phyloP scores from a whole-genome alignment of 2,113 vertebrate species.

The Scophthalmus maximus region DNA sequence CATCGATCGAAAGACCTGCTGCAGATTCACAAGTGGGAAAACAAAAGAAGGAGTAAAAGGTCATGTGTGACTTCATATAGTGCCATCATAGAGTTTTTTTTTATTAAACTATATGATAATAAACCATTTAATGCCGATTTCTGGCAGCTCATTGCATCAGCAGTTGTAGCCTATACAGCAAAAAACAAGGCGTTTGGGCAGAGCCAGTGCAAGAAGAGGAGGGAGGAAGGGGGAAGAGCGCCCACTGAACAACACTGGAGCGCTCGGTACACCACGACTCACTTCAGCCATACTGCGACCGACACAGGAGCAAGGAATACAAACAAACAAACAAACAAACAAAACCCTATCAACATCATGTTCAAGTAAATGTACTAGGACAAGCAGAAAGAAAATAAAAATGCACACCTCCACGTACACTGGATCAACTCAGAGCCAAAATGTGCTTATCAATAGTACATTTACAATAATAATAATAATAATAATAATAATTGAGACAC shows the following conservation, averaged over 20 bases:
- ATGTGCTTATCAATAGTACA: constrained; percentile 40
- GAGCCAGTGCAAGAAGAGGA: constrained; percentile 76
- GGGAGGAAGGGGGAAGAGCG: constrained; percentile 26
- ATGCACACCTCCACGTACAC: constrained; percentile 48
- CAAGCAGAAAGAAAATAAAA: constrained; percentile 60
- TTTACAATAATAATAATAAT: constrained; percentile 56
- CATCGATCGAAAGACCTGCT: not conserved
- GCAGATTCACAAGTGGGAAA: too few relatives aligned
- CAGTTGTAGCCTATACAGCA: constrained; percentile 67
- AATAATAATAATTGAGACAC: constrained; percentile 53
- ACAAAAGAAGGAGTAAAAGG: constrained; percentile 10
- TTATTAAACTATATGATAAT: constrained; percentile 70
- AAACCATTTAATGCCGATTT: constrained; percentile 62
- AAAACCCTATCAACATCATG: constrained; percentile 35
- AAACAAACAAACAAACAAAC: constrained; percentile 35
- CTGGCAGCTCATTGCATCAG: constrained; percentile 68
- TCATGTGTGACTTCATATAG: constrained; percentile 13
- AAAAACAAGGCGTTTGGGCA: constrained; percentile 76
- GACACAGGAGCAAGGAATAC: constrained; percentile 43
- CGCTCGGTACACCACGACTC: constrained; percentile 50
- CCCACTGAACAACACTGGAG: constrained; percentile 58
- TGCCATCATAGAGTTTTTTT: constrained; percentile 69
- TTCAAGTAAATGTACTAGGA: constrained; percentile 78
- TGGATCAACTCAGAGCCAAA: constrained; percentile 37
- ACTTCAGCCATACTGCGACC: constrained; percentile 61